Evolutionary conservation across 2,113 vertebrate genomes (phyloP), one percentile per base, ranked within the genome.

Genomic region (Ciconia boyciana): DNA sequence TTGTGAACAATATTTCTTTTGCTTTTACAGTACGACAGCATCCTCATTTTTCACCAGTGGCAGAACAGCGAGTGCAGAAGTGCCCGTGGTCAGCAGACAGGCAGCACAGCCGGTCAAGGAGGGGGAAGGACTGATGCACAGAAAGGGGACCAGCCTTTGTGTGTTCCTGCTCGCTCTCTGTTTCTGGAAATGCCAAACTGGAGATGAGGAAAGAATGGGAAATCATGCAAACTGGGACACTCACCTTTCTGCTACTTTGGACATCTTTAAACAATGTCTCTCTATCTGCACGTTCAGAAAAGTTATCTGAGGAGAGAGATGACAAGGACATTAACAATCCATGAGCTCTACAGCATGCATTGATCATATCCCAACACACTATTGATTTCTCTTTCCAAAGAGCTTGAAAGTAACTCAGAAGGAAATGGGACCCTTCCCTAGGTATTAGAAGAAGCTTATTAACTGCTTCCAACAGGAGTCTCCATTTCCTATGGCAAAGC

Each of bases 191-290:
- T 41, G 77, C 77, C 83, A 79, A 58, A 65, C 52, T 76, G 68
- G 64, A 94, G 49, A 83, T n/a, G 57, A 71, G 57, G 32, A 91
- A 84, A 86, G 26, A 72, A 79, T 5, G 20, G 25, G 12, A 86
- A 75, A 93, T 51, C 28, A 75, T 26, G 58, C 41, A 39, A 71
- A 94, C 2, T 2, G 54, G 13, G 31, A 87, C 77, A 96, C 98
- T 87, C 98, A 99, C 99, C 99, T 99, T 98, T 99, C 99, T 60
- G 99, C 99, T 97, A 99, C 99, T 98, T 99, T 99, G 96, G 99
- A 99, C 98, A 99, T 99, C 98, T 99, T 99, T 98, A 99, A 98
- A 98, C 99, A 99, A 97, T 99, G 99, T 96, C 99, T 98, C 97
- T 99, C 99, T 97, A 99, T 99, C 97, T 99, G 99, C 89, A 98